phyloP scores from a whole-genome alignment of 2,888 invertebrate genomes.

The Antheraea yamamai region DNA sequence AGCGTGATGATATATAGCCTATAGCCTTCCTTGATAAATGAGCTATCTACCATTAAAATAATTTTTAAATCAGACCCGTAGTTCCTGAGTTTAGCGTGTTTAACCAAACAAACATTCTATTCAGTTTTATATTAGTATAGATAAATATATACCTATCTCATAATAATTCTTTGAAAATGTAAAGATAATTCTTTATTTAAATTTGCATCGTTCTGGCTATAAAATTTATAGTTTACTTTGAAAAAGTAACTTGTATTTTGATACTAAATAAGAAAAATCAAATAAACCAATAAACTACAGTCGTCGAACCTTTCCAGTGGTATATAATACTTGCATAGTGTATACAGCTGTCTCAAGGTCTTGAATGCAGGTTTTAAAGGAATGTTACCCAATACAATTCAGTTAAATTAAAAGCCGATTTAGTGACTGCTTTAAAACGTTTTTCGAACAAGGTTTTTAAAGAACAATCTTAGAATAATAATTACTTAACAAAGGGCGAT shows the following conservation, averaged over 20 bases:
- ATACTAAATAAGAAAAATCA: slow-evolving; percentile 9
- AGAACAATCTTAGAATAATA: not conserved
- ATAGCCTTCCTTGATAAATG: too few relatives aligned
- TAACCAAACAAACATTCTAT: too few relatives aligned
- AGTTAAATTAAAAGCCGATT: not conserved
- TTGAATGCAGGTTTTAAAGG: slow-evolving; percentile 27
- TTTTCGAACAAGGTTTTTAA: not conserved
- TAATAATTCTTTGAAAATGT: not conserved
- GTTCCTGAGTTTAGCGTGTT: too few relatives aligned
- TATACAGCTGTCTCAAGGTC: slow-evolving; percentile 20
- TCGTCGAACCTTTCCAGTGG: slow-evolving; percentile 11
- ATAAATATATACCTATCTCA: not conserved
- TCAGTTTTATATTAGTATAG: too few relatives aligned
- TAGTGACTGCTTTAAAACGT: slow-evolving; percentile 4
- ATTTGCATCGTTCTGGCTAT: not conserved
- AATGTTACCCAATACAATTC: slow-evolving; percentile 5
- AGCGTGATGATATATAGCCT: too few relatives aligned
- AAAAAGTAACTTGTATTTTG: not conserved
- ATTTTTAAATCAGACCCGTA: too few relatives aligned
- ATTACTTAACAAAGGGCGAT: not conserved
- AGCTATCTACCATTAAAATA: too few relatives aligned
- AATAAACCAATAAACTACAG: slow-evolving; percentile 4
- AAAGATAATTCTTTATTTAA: not conserved
- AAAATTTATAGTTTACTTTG: not conserved
- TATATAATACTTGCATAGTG: slow-evolving; percentile 14